phyloP scores from a whole-genome alignment of 92 coral and sea anemone species.

The Blastomussa wellsi region DNA sequence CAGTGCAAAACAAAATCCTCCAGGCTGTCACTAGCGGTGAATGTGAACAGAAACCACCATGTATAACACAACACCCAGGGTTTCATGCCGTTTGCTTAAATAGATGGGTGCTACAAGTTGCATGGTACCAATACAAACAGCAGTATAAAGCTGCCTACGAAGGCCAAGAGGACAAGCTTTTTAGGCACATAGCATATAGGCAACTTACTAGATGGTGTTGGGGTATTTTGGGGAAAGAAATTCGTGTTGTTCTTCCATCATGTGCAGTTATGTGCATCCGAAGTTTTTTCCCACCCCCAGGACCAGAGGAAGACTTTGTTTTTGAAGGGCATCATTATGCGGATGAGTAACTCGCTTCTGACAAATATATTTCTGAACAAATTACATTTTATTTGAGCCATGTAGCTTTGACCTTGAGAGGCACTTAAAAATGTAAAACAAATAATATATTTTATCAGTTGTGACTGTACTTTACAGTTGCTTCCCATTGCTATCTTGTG shows the following conservation, averaged over 20 bases:
- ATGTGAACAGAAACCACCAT: conserved; percentile 7
- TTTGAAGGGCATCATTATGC: conserved; percentile 40
- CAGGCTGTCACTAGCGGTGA: conserved; percentile 37
- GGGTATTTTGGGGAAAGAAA: conserved; percentile 41
- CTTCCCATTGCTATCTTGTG: not conserved
- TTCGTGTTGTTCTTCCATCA: conserved; percentile 43
- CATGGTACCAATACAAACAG: conserved; percentile 28
- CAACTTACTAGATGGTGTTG: conserved; percentile 41
- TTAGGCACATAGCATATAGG: conserved; percentile 46
- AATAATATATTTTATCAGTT: not conserved
- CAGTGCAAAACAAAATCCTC: conserved; percentile 21
- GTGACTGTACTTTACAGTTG: not conserved
- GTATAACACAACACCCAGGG: conserved; percentile 44
- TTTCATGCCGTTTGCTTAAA: conserved; percentile 39
- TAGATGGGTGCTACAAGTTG: conserved; percentile 36
- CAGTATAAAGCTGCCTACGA: conserved; percentile 36
- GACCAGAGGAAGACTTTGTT: conserved; percentile 43
- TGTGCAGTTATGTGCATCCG: conserved; percentile 45
- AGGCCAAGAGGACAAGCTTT: conserved; percentile 18
- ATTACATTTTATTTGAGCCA: too few species aligned
- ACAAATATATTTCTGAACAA: too few species aligned
- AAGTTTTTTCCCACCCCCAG: conserved; percentile 40
- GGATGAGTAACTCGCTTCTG: conserved; percentile 17
- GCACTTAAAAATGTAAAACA: too few species aligned
- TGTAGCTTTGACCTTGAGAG: too few species aligned